A percentile compares a stretch with the other conserved stretches of the same genome.
Conservation (phyloP, 2,888 invertebrate genomes). For the Coelinius sp. region DNA sequence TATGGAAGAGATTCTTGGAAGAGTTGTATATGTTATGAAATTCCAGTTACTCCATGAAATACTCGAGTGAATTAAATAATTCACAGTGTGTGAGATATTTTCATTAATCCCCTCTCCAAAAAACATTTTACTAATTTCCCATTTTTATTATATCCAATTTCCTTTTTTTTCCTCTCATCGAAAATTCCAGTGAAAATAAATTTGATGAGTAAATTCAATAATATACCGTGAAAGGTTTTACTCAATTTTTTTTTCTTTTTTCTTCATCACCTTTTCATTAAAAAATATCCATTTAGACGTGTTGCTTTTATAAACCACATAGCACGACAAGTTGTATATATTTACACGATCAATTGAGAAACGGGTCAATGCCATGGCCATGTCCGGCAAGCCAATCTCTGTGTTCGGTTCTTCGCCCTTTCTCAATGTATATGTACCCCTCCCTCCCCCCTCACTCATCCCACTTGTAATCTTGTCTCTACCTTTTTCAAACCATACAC, state of each 20-base stretch:
- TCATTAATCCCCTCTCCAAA: slow-evolving; percentile 2
- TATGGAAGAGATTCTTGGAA: slow-evolving; percentile 32
- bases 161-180: no score
- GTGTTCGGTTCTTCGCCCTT: slow-evolving; percentile 45
- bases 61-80: slow-evolving; percentile 21
- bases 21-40: slow-evolving; percentile 19
- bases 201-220: no score
- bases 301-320: neutral
- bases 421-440: slow-evolving; percentile 16
- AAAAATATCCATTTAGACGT: no score
- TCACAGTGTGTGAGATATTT: neutral
- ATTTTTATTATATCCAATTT: no score
- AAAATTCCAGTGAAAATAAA: no score
- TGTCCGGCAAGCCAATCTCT: slow-evolving; percentile 40
- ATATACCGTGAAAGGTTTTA: no score
- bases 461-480: neutral
- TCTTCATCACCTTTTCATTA: no score
- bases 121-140: neutral
- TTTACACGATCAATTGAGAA: slow-evolving; percentile 55
- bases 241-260: no score
- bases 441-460: neutral
- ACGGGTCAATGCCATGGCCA: slow-evolving; percentile 58
- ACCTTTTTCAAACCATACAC: neutral
- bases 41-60: neutral
- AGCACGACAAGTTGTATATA: slow-evolving; percentile 23